Evolutionary conservation across 2,888 invertebrate genomes (phyloP).

Genomic region (Drosophila algonquin): DNA sequence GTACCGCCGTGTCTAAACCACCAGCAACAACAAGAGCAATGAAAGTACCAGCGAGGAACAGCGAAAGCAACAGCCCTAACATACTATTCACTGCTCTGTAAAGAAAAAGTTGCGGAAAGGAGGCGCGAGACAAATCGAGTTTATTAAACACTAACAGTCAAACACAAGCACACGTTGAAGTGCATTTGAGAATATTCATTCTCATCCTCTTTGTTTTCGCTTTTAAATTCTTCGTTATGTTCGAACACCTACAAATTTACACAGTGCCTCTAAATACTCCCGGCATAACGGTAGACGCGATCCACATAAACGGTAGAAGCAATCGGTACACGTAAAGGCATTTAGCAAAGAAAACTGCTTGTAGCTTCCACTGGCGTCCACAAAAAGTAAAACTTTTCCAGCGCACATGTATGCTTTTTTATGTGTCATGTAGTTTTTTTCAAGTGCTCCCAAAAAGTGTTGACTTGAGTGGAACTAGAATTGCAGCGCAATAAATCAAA

Average conservation of each 20-base stretch:
- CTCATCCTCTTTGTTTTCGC: neutral
- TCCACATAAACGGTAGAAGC: neutral
- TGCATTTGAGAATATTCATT: neutral
- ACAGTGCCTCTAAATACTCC: conserved; percentile 31
- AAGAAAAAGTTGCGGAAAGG: neutral
- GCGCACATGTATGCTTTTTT: conserved; percentile 14
- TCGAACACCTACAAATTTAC: conserved; percentile 15
- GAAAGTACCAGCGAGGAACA: conserved; percentile 28
- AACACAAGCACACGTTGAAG: neutral
- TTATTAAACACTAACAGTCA: neutral
- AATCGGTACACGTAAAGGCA: neutral
- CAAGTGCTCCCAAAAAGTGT: conserved; percentile 32
- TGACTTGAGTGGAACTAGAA: neutral
- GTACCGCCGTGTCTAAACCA: conserved; percentile 75
- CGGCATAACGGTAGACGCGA: conserved; percentile 34
- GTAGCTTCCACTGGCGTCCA: neutral
- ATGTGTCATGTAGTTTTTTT: conserved; percentile 10
- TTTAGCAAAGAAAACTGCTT: neutral
- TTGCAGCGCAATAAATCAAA: neutral
- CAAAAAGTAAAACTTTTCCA: conserved; percentile 10
- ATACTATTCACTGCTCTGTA: conserved; percentile 16
- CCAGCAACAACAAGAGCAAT: conserved; percentile 26
- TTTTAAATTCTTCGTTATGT: neutral
- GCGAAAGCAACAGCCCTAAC: conserved; percentile 11
- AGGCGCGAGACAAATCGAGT: neutral